Evolutionary conservation across 2,888 invertebrate species (phyloP).

Genomic region (Plagodis dolabraria): DNA sequence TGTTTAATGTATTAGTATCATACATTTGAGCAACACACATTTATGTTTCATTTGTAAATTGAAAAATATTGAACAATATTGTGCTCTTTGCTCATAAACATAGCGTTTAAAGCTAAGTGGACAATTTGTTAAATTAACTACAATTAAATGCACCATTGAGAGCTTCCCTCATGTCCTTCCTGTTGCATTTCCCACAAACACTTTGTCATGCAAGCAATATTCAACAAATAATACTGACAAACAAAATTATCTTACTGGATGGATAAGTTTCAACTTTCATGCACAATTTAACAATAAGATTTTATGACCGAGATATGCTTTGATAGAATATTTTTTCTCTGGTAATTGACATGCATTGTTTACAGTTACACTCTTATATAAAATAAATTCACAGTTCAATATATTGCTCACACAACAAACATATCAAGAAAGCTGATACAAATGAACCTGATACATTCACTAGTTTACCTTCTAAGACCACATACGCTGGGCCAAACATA

Average conservation of each 20-base stretch:
- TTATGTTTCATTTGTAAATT: slow-evolving; percentile 49
- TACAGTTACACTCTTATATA: slow-evolving; percentile 41
- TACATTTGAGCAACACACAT: slow-evolving; percentile 73
- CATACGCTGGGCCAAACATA: slow-evolving; percentile 58
- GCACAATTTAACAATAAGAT: slow-evolving; percentile 39
- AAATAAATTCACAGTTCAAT: slow-evolving; percentile 31
- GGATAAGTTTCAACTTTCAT: slow-evolving; percentile 52
- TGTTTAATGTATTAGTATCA: slow-evolving; percentile 39
- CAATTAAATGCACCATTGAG: slow-evolving; percentile 81
- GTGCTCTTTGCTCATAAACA: slow-evolving; percentile 71
- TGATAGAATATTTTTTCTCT: slow-evolving; percentile 45
- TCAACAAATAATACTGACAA: slow-evolving; percentile 67
- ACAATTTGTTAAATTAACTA: slow-evolving; percentile 80
- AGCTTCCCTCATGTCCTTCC: slow-evolving; percentile 54
- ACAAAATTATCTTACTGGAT: slow-evolving; percentile 48
- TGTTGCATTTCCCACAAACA: slow-evolving; percentile 49
- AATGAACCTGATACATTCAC: slow-evolving; percentile 48
- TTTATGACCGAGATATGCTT: slow-evolving; percentile 33
- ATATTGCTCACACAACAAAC: slow-evolving; percentile 73
- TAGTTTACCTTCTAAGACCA: slow-evolving; percentile 45
- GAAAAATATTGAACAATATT: slow-evolving; percentile 70
- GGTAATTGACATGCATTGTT: slow-evolving; percentile 71
- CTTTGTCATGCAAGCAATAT: slow-evolving; percentile 74
- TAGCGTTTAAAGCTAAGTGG: slow-evolving; percentile 77
- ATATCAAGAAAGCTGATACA: slow-evolving; percentile 48